Evolutionary conservation across 2,888 invertebrate species (phyloP), one percentile per base, ranked within the genome.

Genomic region (Imbricaverruca yamaguchii): DNA sequence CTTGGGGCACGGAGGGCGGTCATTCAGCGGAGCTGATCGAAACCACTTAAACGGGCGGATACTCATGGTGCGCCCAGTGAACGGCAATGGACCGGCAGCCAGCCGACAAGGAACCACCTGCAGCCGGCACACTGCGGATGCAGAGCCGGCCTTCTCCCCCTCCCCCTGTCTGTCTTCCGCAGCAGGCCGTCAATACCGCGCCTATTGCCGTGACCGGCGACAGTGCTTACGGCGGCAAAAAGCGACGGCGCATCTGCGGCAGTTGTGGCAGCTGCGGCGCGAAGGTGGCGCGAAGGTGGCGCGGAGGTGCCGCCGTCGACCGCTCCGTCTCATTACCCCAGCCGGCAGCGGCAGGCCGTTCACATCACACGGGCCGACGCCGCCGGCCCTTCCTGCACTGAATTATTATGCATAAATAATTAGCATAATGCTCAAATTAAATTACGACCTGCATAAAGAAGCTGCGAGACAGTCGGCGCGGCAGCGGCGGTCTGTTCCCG

Each of bases 361-460:
- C 74, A 74, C 53, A 53, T 74, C 74, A 74, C 74, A 74, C 74
- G 74, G 74, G 6, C 74, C 74, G 74, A 15, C 53, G 74, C 74
- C 74, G 53, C 39, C 39, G 74, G 74, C 74, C 74, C 74, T 74
- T 74, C 74, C 74, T 74, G 53, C 74, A 74, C 74, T 74, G 74
- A 74, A 74, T 74, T 74, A 74, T 74, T 74, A 74, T 74, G 74
- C 74, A 74, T 74, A 74, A 74, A 74, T 74, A 74, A 74, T 74
- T 74, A 74, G 53, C 74, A 74, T 74, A 74, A 74, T 74, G 74
- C 74, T 53, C 74, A 74, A 74, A 74, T 74, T 74, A 74, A 74
- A 74, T 74, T 74, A 74, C 53, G 74, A 74, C 53, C 74, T 74
- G 74, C 74, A 74, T 74, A 74, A 74, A 74, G 74, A 53, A 53